Base-by-base conservation (phyloP, 2,113 vertebrate genomes). In the Psittacus erithacus region DNA sequence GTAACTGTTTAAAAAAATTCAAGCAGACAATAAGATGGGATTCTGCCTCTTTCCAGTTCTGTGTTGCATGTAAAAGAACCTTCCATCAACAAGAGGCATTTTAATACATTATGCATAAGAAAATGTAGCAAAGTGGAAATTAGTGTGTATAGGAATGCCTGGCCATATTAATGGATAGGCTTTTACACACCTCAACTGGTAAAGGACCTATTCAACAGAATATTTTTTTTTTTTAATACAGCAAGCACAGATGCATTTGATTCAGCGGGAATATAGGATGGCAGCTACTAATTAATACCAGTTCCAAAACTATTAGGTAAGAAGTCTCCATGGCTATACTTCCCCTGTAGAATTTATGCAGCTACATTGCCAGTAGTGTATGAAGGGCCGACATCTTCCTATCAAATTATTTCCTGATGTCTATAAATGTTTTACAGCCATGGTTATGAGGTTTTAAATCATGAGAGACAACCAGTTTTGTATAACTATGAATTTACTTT, bases 1-100 rank as follows among this genome's bases (percentile, higher is more conserved):
- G 44, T 79, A 95, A 85, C 82, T 91, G n/a, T 75, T 92, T 95
- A 75, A 84, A 78, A 96, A 86, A 87, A 94, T 94, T 91, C 77
- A 89, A 86, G 33, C 25, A 73, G 49, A 41, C 18, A 62, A 39
- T 59, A 41, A 78, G 43, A 57, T 69, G 52, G 35, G 17, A 75
- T 92, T 89, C 69, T 89, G 43, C 4, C 10, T 91, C 3, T 35
- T 41, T 94, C 49, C n/a, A 24, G 64, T 83, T 73, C 65, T 76
- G 52, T 59, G n/a, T 4, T 1, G 3, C 47, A 38, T 87, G 35
- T 89, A 62, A 87, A 87, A 75, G 27, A 89, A 38, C 22, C 6
- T 78, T 64, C 10, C 20, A 17, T 92, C 74, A 73, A 27, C 50
- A 83, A 69, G 47, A 71, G 38, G 15, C 8, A 47, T 33, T 68